phyloP scores from a whole-genome alignment of 2,888 invertebrate species.

The Tenthredo amoena region DNA sequence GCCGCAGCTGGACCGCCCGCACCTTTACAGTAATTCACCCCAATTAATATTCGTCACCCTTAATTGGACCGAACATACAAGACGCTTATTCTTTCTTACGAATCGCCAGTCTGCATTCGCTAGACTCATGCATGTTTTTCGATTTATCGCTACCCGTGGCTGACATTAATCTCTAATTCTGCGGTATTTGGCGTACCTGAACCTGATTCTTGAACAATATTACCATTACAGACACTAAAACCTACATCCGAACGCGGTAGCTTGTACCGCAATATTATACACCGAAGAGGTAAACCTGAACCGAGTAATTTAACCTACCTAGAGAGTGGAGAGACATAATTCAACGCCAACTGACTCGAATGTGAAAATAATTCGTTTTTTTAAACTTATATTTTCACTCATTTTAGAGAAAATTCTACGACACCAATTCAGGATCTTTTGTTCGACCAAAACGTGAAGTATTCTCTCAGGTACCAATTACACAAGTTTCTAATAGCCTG shows the following conservation, averaged over 20 bases:
- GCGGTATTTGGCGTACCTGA: background rate
- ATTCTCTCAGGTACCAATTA: background rate
- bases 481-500: background rate
- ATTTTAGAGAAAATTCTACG: background rate
- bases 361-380: background rate
- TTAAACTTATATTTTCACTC: background rate
- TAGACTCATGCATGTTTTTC: background rate
- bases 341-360: background rate
- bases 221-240: background rate
- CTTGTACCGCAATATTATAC: background rate
- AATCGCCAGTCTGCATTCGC: background rate
- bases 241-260: background rate
- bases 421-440: background rate
- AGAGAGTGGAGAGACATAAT: background rate
- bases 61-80: background rate
- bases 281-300: background rate
- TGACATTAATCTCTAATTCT: background rate
- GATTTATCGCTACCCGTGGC: background rate
- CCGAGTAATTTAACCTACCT: background rate
- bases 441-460: background rate
- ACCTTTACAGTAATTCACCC: conserved; percentile 26
- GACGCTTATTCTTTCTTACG: background rate
- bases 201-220: background rate
- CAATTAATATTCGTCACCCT: conserved; percentile 17
- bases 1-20: conserved; percentile 35